Base-by-base conservation (phyloP, 2,888 invertebrate species). In the Pasiphila rectangulata region DNA sequence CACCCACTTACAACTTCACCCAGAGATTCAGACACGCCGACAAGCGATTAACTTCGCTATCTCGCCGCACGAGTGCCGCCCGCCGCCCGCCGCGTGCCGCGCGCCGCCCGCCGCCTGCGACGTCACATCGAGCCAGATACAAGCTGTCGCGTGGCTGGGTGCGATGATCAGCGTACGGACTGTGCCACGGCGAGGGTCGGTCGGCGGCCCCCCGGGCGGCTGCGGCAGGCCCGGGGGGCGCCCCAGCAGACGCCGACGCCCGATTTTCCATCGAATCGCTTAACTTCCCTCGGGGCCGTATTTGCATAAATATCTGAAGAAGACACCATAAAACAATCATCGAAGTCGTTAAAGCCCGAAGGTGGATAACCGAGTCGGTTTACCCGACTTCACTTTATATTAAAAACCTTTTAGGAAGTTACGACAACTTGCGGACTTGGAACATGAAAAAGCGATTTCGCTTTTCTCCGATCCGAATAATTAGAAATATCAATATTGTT, bases 401-500 rank as follows among this genome's bases (percentile, higher is more conserved):
- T 32, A 39, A 38, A 43, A 39, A 39, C 29, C 38, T 39, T 39
- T 43, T 29, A 30, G 32, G 42, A 42, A 42, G 42, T 48, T 38
- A 34, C 13, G 19, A 42, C 20, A 43, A 43, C 38, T 48, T 38
- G 38, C 15, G 17, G 29, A 37, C 21, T 47, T 12, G 23, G 38
- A 47, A 42, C 32, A 48, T 27, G 48, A 30, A 47, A 48, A 48
- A 48, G 34, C 48, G 29, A 37, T 47, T 47, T 16, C 41, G 27
- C 21, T 43, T 48, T 48, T n/a, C 25, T 25, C 12, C 20, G n/a
- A 29, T 34, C 32, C 10, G 20, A 34, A 27, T 38, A 42, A 47
- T 38, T 19, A 20, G 16, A 29, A 40, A 27, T 46, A 40, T 40
- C 37, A 34, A 39, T 34, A 36, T 12, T 20, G 16, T 17, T 4